Evolutionary conservation across 1,140 invertebrate species (phyloP).

Genomic region (Dermatophagoides farinae): DNA sequence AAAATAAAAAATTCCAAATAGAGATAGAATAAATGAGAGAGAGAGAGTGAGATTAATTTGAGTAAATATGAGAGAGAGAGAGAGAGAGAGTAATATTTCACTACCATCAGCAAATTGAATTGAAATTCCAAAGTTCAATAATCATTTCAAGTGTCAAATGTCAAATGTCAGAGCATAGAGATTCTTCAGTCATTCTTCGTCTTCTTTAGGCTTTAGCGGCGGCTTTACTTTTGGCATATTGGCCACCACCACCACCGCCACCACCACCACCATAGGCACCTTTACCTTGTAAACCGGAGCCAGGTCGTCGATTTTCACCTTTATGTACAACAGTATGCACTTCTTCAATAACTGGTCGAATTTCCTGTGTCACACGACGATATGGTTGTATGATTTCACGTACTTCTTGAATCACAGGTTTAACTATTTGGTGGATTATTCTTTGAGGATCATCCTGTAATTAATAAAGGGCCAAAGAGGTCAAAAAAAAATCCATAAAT

Average conservation of each 20-base stretch:
- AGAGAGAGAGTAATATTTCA: too few relatives aligned
- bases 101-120: too few relatives aligned
- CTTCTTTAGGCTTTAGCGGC: neutral
- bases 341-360: slow-evolving; percentile 12
- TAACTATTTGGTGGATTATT: slow-evolving; percentile 1
- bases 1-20: too few relatives aligned
- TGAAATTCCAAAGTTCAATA: too few relatives aligned
- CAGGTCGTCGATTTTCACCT: slow-evolving; percentile 2
- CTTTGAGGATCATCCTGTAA: neutral
- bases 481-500: too few relatives aligned
- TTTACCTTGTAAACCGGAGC: neutral
- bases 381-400: slow-evolving; percentile 11
- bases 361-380: slow-evolving; percentile 7
- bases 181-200: too few relatives aligned
- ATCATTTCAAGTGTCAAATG: too few relatives aligned
- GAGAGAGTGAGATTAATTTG: too few relatives aligned
- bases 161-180: neutral
- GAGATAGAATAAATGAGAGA: too few relatives aligned
- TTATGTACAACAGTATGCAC: slow-evolving; percentile 11
- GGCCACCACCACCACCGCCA: neutral
- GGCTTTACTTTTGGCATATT: neutral
- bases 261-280: neutral
- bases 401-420: slow-evolving; percentile 11
- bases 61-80: too few relatives aligned
- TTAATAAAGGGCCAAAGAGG: too few relatives aligned